phyloP scores from a whole-genome alignment of 2,113 vertebrate genomes.

The Semnopithecus entellus region DNA sequence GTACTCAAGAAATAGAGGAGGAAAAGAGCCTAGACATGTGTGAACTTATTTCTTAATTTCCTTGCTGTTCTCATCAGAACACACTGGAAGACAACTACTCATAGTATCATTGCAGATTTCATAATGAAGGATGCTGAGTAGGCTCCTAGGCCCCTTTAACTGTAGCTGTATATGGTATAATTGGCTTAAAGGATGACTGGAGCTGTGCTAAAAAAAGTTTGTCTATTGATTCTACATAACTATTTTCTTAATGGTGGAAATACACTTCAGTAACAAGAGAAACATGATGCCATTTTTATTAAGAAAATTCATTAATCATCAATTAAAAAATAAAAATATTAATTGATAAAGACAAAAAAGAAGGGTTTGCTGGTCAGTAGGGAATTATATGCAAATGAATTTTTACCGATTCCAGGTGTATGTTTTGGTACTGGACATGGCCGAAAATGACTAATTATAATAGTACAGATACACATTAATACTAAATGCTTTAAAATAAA shows the following conservation, averaged over 20 bases:
- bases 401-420: not conserved
- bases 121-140: not conserved
- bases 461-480: not conserved
- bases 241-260: not conserved
- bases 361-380: not conserved
- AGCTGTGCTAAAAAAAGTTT: not conserved
- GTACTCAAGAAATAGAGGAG: not conserved
- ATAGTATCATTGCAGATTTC: not conserved
- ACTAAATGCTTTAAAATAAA: not conserved
- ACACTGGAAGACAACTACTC: not conserved
- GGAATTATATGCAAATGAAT: not conserved
- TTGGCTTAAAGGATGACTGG: not conserved
- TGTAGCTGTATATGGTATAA: not conserved
- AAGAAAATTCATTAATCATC: not conserved
- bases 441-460: not conserved
- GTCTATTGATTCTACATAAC: not conserved
- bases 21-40: not conserved
- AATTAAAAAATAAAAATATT: not conserved
- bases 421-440: not conserved
- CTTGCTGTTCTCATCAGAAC: not conserved
- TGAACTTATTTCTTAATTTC: not conserved
- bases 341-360: not conserved
- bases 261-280: not conserved
- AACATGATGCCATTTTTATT: not conserved
- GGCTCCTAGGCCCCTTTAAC: not conserved